These are phyloP conservation scores for Andrena bucephala DNA, from an alignment of 2,888 invertebrate species.

Conservation along the genomic window DNA sequence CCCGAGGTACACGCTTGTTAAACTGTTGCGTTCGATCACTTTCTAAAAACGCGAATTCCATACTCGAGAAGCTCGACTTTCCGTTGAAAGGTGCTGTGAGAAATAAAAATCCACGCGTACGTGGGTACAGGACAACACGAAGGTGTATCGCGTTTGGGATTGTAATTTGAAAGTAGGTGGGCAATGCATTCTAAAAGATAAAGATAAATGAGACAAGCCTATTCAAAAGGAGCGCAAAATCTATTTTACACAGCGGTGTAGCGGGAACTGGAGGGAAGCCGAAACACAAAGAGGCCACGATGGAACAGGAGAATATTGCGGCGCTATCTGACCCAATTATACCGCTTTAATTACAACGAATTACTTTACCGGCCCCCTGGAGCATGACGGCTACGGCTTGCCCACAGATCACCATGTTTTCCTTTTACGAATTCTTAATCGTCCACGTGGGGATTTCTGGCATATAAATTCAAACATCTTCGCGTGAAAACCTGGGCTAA, in stretches of 20 bases:
- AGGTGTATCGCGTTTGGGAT: too few relatives aligned
- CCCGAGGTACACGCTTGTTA: conserved; percentile 30
- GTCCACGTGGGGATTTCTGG: not conserved
- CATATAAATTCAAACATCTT: not conserved
- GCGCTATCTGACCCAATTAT: conserved; percentile 70
- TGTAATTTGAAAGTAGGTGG: not conserved
- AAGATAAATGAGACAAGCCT: conserved; percentile 19
- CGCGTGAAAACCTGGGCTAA: too few relatives aligned
- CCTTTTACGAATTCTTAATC: conserved; percentile 31
- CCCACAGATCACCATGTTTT: conserved; percentile 24
- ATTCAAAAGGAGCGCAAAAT: conserved; percentile 26
- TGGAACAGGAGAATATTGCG: conserved; percentile 27
- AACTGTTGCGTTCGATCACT: conserved; percentile 46
- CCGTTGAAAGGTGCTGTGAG: not conserved
- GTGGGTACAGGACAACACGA: not conserved
- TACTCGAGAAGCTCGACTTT: not conserved
- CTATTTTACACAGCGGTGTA: not conserved
- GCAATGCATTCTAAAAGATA: conserved; percentile 15
- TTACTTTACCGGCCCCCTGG: conserved; percentile 59
- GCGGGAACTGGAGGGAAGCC: conserved; percentile 4
- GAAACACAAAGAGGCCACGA: conserved; percentile 14
- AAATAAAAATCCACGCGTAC: not conserved
- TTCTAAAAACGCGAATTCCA: conserved; percentile 56
- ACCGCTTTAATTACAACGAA: conserved; percentile 70
- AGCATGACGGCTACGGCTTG: conserved; percentile 48